Evolutionary conservation across 2,113 vertebrate genomes (phyloP).

Genomic region (Peromyscus maniculatus): DNA sequence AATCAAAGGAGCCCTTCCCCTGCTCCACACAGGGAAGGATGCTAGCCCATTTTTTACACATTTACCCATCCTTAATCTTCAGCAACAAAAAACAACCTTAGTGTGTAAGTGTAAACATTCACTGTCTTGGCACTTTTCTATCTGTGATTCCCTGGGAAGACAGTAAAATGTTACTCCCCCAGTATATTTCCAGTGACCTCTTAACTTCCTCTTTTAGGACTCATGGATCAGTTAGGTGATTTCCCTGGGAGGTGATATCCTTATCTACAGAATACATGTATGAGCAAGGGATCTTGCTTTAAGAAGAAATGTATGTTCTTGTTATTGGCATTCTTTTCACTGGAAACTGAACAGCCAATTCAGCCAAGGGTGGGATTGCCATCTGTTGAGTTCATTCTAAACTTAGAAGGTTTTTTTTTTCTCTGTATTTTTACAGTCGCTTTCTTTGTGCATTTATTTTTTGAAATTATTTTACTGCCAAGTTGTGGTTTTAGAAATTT

Average conservation of each 20-base stretch:
- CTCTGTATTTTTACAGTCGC: background rate
- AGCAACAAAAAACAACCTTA: background rate
- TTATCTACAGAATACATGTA: background rate
- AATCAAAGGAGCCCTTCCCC: background rate
- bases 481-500: background rate
- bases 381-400: background rate
- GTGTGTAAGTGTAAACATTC: background rate
- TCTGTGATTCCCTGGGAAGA: background rate
- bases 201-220: background rate
- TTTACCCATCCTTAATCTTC: too few relatives aligned
- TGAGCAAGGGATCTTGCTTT: background rate
- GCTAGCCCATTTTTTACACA: too few relatives aligned
- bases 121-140: background rate
- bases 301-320: background rate
- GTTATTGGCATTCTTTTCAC: background rate
- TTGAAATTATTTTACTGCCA: background rate
- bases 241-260: background rate
- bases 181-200: background rate
- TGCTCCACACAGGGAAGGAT: background rate
- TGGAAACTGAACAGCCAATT: background rate
- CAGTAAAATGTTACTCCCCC: background rate
- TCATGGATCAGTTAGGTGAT: background rate
- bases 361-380: background rate
- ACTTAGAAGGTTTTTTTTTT: background rate
- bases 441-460: background rate